phyloP scores from a whole-genome alignment of 2,888 invertebrate species.

The Dasysyrphus tricinctus region DNA sequence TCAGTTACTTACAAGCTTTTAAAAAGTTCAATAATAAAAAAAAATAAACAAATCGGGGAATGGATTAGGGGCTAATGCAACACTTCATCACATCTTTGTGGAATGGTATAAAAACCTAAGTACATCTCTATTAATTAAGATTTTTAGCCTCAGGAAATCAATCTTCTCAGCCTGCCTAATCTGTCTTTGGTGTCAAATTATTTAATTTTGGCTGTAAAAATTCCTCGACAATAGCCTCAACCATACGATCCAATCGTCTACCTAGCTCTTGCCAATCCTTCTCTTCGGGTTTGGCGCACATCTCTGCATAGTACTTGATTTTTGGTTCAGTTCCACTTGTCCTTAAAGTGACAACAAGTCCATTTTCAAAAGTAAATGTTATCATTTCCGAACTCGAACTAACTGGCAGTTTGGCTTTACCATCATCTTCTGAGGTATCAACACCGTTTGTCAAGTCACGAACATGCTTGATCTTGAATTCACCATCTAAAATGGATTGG shows the following conservation, averaged over 20 bases:
- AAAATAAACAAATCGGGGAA: conserved; percentile 2
- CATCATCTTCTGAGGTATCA: conserved; percentile 89
- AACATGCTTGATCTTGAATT: conserved; percentile 87
- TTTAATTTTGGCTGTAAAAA: conserved; percentile 91
- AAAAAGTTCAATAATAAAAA: not conserved
- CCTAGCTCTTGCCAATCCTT: conserved; percentile 87
- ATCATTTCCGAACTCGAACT: conserved; percentile 94
- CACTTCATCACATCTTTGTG: conserved; percentile 23
- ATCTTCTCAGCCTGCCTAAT: not conserved
- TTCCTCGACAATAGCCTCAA: conserved; percentile 90
- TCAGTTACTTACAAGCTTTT: not conserved
- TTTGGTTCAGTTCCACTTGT: conserved; percentile 99
- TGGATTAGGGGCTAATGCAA: not conserved
- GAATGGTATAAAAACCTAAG: conserved; percentile 48
- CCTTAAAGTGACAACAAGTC: conserved; percentile 93
- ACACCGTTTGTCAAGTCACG: conserved; percentile 92
- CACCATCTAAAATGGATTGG: conserved; percentile 85
- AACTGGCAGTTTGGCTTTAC: conserved; percentile 88
- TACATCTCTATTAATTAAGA: conserved; percentile 2
- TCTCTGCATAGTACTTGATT: conserved; percentile 98
- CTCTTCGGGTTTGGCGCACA: conserved; percentile 88
- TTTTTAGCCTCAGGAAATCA: not conserved
- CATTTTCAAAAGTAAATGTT: conserved; percentile 95
- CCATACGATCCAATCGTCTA: conserved; percentile 88
- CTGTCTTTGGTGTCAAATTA: conserved; percentile 82